These are phyloP conservation scores for Ceuthmochares aereus DNA, from an alignment of 2,113 vertebrate genomes.

Conservation along the genomic window DNA sequence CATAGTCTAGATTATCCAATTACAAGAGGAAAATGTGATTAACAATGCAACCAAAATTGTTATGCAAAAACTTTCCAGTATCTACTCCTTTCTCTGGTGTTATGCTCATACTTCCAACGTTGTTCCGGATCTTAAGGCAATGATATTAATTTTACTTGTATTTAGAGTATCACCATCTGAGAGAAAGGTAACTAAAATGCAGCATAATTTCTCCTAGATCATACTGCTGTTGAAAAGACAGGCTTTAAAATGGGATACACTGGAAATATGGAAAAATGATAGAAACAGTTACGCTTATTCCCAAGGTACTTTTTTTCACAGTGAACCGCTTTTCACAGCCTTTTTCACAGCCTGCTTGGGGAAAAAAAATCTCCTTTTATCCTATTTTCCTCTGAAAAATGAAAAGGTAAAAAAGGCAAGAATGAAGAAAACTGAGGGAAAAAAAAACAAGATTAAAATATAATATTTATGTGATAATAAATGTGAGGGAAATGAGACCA, in stretches of 20 bases:
- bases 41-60: not conserved
- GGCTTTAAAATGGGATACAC: not conserved
- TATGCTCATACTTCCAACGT: not conserved
- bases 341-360: not conserved
- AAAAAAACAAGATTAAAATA: not conserved
- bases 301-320: not conserved
- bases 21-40: not conserved
- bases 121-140: not conserved
- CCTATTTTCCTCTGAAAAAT: not conserved
- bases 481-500: not conserved
- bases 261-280: not conserved
- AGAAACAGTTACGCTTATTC: not conserved
- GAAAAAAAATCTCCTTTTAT: not conserved
- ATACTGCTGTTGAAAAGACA: not conserved
- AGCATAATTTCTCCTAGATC: not conserved
- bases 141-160: not conserved
- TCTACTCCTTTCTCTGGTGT: not conserved
- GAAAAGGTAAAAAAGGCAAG: not conserved
- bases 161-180: not conserved
- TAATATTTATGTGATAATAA: not conserved
- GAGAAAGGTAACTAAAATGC: not conserved
- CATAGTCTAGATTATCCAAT: not conserved
- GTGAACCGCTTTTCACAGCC: not conserved
- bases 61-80: not conserved
- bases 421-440: not conserved